phyloP scores from a whole-genome alignment of 1,140 invertebrate genomes.

The Plodia interpunctella region DNA sequence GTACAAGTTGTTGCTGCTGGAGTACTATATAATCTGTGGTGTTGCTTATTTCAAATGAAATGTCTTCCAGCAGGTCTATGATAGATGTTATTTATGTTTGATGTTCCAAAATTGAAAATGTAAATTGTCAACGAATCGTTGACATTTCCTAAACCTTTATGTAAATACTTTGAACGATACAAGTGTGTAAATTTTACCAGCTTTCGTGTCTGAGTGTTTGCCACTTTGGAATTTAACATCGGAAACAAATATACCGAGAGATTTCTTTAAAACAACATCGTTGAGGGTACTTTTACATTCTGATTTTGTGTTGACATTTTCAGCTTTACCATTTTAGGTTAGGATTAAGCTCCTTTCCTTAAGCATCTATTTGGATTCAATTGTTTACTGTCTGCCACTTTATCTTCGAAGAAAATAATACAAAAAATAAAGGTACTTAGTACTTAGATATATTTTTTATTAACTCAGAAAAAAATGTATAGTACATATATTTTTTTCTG shows the following conservation, averaged over 20 bases:
- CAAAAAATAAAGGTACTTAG: no score
- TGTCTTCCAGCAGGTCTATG: no score
- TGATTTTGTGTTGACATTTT: neutral
- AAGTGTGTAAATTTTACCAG: slow-evolving; percentile 46
- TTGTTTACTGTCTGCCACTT: no score
- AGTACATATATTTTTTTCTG: no score
- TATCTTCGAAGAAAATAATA: no score
- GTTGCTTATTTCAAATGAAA: no score
- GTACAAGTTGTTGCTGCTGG: no score
- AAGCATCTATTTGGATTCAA: neutral
- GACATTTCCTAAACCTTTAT: slow-evolving; percentile 42
- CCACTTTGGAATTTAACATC: slow-evolving; percentile 19
- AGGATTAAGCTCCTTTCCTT: slow-evolving; percentile 7
- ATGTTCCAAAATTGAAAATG: no score
- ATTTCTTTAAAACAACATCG: slow-evolving; percentile 44
- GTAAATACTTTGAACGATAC: slow-evolving; percentile 47
- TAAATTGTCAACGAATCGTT: slow-evolving; percentile 4
- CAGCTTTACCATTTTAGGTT: neutral
- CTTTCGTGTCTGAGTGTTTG: slow-evolving; percentile 34
- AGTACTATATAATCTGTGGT: no score
- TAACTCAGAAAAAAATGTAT: no score
- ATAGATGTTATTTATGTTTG: no score
- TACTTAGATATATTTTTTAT: no score
- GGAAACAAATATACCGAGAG: slow-evolving; percentile 37
- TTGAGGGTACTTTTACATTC: slow-evolving; percentile 16